Evolutionary conservation across 2,797 vertebrate species (phyloP).

Genomic region (Spinus olivaceus): DNA sequence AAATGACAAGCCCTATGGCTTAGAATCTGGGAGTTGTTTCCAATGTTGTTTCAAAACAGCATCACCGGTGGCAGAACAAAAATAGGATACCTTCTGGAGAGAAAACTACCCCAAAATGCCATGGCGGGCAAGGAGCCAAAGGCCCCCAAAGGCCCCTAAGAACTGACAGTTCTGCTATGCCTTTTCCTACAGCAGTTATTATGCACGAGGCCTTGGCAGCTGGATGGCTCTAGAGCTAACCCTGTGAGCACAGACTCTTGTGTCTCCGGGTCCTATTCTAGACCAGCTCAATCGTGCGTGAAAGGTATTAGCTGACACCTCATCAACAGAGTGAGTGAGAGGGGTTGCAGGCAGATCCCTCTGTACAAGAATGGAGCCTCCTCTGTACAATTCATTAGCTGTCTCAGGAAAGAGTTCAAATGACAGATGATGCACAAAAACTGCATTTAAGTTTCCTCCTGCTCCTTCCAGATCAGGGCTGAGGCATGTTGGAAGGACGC

Average conservation of each 20-base stretch:
- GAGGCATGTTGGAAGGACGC: background rate
- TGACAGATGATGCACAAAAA: background rate
- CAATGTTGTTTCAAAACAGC: background rate
- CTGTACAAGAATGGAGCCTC: background rate
- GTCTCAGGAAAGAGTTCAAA: background rate
- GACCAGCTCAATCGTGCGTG: background rate
- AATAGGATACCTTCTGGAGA: background rate
- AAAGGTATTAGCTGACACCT: background rate
- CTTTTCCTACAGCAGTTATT: background rate
- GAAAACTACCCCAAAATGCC: slow-evolving; percentile 2
- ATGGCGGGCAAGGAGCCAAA: background rate
- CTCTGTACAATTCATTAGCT: background rate
- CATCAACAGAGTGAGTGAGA: background rate
- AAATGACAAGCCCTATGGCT: slow-evolving; percentile 39
- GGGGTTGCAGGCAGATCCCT: background rate
- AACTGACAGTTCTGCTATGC: background rate
- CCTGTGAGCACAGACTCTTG: background rate
- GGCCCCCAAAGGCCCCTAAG: background rate
- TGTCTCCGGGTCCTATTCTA: background rate
- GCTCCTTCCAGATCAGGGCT: background rate
- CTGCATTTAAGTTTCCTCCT: background rate
- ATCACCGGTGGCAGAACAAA: background rate
- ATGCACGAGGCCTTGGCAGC: background rate
- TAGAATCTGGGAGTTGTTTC: background rate
- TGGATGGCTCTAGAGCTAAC: background rate